Conservation (phyloP, 2,888 invertebrate genomes). For the Agrochola litura region DNA sequence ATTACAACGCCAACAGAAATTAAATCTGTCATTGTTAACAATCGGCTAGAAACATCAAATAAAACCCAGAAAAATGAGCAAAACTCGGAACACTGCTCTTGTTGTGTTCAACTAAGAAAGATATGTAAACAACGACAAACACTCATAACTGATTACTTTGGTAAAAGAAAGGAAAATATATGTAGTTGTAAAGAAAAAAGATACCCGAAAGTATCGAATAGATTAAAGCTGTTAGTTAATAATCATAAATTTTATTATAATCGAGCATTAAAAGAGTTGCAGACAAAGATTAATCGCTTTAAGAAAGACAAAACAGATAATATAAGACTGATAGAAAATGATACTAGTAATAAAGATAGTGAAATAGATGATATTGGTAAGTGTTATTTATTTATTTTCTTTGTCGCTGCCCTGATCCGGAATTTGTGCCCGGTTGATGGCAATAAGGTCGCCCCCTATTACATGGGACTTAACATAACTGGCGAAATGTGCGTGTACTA, state of each 20-base stretch:
- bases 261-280: constrained; percentile 67
- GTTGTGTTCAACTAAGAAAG: constrained; percentile 78
- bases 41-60: constrained; percentile 31
- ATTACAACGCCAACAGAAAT: constrained; percentile 63
- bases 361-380: constrained; percentile 76
- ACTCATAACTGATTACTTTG: constrained; percentile 81
- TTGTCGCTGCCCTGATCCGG: background rate
- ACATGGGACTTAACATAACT: background rate
- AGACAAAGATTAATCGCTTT: constrained; percentile 62
- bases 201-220: constrained; percentile 78
- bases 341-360: constrained; percentile 36
- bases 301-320: constrained; percentile 19
- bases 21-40: background rate
- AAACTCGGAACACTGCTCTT: constrained; percentile 76
- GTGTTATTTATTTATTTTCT: constrained; percentile 34
- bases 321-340: constrained; percentile 22
- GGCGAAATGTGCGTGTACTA: background rate
- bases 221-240: constrained; percentile 76
- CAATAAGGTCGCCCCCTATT: background rate
- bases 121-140: constrained; percentile 76
- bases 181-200: constrained; percentile 78
- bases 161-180: constrained; percentile 48
- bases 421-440: no score
- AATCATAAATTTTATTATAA: constrained; percentile 72
- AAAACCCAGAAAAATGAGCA: background rate